phyloP scores from a whole-genome alignment of 2,797 vertebrate species.

The Todus mexicanus region DNA sequence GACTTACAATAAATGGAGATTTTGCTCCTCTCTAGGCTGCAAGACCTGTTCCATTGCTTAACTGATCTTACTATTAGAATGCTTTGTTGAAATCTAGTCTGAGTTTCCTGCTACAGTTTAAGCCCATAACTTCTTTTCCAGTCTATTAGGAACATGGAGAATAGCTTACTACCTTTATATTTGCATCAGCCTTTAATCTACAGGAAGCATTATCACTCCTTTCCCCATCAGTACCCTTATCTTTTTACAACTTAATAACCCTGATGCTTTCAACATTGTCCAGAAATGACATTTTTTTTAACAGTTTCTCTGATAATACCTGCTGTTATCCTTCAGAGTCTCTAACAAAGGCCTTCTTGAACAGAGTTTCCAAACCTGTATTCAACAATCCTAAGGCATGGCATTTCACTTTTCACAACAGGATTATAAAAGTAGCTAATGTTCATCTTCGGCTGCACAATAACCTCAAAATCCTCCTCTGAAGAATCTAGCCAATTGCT shows the following conservation, averaged over 20 bases:
- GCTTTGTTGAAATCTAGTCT: not conserved
- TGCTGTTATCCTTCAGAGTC: not conserved
- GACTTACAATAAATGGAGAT: not conserved
- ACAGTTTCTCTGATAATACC: not conserved
- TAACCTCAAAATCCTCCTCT: not conserved
- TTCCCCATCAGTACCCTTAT: not conserved
- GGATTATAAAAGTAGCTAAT: not conserved
- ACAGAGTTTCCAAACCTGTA: not conserved
- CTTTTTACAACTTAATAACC: not conserved
- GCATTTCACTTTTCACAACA: not conserved
- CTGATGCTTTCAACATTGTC: not conserved
- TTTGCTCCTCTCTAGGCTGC: not conserved
- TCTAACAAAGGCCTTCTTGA: not conserved
- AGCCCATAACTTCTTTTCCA: not conserved
- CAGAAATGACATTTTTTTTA: not conserved
- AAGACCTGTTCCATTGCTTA: not conserved
- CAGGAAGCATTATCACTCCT: not conserved
- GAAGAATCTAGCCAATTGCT: not conserved
- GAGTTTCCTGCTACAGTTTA: not conserved
- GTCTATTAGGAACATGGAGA: not conserved
- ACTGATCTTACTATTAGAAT: not conserved
- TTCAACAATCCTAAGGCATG: not conserved
- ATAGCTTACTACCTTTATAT: not conserved
- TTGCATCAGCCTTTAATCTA: not conserved
- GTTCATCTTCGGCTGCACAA: not conserved